Base-by-base conservation (phyloP, 2,888 invertebrate species). In the Parasteatoda lunata region DNA sequence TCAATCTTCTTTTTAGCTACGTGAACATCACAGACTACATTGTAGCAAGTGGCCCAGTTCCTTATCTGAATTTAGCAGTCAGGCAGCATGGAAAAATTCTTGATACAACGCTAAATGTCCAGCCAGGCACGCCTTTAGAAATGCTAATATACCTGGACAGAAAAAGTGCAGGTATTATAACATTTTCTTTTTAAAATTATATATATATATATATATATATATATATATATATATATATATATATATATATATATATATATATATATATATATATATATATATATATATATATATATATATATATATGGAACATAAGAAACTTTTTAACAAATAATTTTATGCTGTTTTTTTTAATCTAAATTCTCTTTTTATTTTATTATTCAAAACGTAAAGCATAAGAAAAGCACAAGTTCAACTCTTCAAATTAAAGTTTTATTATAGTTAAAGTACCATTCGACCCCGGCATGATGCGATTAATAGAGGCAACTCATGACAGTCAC, bases 71-170 rank as follows among this genome's bases (percentile, higher is more conserved):
- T 0, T 96, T 97, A 13, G 95, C 96, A 0, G 97, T 97, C 5
- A 94, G 96, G 89, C 97, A 97, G 91, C 96, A 96, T 89, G 96
- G 96, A 8, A 92, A 93, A 93, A 91, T 96, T 90, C 96, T 97
- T 8, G 96, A 96, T 13, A 96, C 96, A 0, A 97, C 97, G 92
- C 94, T 97, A 90, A 97, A 97, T 88, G 97, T 97, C 4, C 96
- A 96, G 77, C 97, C 97, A 0, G 97, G 97, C 2, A 97, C 97
- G 0, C 96, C 97, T 0, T 93, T 97, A 52, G 95, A 96, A 84
- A 97, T 97, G 97, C 97, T 97, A 92, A 96, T 97, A 89, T 97
- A 95, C 92, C 93, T 97, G 90, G 96, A 97, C 92, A 94, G 95
- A 90, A 93, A 94, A 9, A 97, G 97, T 0, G 95, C 96, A 0